Conservation (phyloP, 2,888 invertebrate species). For the Drosophila setosimentum region DNA sequence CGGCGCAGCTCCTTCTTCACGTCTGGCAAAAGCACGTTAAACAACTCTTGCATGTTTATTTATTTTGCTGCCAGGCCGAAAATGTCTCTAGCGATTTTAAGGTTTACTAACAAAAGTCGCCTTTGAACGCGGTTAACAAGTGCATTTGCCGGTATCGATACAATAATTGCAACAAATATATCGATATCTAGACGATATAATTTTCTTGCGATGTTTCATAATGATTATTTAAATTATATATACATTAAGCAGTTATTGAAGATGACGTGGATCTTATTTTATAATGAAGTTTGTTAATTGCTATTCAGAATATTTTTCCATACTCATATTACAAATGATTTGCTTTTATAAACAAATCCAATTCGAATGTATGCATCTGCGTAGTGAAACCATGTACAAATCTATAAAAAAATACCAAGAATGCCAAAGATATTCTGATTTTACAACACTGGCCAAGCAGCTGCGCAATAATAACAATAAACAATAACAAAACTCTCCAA, state of each 20-base stretch:
- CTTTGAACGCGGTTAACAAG: slow-evolving; percentile 52
- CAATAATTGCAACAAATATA: neutral
- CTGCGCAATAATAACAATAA: slow-evolving; percentile 30
- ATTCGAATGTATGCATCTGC: neutral
- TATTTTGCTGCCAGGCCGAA: neutral
- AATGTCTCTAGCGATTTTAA: neutral
- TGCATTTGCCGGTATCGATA: slow-evolving; percentile 51
- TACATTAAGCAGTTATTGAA: neutral
- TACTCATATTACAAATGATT: neutral
- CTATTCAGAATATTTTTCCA: neutral
- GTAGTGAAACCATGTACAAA: slow-evolving; percentile 1
- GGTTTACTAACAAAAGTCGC: slow-evolving; percentile 12
- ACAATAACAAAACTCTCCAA: slow-evolving; percentile 35
- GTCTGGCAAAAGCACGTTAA: slow-evolving; percentile 87
- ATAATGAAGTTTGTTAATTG: neutral
- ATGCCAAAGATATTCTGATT: neutral
- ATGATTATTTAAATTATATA: neutral
- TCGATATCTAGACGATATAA: slow-evolving; percentile 7
- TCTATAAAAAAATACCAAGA: neutral
- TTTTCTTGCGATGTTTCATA: neutral
- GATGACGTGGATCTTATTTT: neutral
- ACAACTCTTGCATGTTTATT: slow-evolving; percentile 72
- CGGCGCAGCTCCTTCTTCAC: slow-evolving; percentile 89
- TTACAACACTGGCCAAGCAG: slow-evolving; percentile 27
- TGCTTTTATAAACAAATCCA: neutral